Conservation (phyloP, 2,888 invertebrate genomes). For the Lasius platythorax region DNA sequence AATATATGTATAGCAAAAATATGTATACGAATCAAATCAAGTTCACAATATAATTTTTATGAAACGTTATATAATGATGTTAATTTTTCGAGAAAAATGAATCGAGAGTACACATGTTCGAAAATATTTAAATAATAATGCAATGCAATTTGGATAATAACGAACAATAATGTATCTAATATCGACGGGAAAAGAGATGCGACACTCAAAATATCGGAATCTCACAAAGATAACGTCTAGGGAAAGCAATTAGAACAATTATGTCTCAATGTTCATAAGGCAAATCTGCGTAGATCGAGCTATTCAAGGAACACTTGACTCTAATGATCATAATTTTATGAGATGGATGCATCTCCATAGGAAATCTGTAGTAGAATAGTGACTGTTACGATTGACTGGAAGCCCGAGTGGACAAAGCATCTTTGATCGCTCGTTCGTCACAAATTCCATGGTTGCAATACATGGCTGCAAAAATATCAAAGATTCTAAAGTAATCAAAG, state of each 20-base stretch:
- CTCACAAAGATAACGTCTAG: neutral
- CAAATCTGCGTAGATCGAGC: neutral
- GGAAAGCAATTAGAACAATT: neutral
- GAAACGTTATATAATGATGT: neutral
- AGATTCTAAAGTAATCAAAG: neutral
- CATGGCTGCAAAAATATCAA: slow-evolving; percentile 16
- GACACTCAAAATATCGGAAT: neutral
- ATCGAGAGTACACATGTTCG: neutral
- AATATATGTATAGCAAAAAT: neutral
- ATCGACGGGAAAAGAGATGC: neutral
- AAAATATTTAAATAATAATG: neutral
- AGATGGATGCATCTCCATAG: slow-evolving; percentile 21
- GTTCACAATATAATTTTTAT: neutral
- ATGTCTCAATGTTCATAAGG: neutral
- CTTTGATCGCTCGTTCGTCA: slow-evolving; percentile 26
- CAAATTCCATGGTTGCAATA: slow-evolving; percentile 8
- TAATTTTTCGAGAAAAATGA: neutral
- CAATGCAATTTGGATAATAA: neutral
- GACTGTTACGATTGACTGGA: neutral
- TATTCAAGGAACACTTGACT: slow-evolving; percentile 5
- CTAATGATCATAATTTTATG: slow-evolving; percentile 35
- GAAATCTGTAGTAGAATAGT: slow-evolving; percentile 7
- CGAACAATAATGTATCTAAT: neutral
- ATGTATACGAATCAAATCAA: neutral
- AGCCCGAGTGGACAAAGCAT: slow-evolving; percentile 5